These are phyloP conservation scores for Agrochola lychnidis DNA, from an alignment of 2,888 invertebrate genomes.

Conservation along the genomic window DNA sequence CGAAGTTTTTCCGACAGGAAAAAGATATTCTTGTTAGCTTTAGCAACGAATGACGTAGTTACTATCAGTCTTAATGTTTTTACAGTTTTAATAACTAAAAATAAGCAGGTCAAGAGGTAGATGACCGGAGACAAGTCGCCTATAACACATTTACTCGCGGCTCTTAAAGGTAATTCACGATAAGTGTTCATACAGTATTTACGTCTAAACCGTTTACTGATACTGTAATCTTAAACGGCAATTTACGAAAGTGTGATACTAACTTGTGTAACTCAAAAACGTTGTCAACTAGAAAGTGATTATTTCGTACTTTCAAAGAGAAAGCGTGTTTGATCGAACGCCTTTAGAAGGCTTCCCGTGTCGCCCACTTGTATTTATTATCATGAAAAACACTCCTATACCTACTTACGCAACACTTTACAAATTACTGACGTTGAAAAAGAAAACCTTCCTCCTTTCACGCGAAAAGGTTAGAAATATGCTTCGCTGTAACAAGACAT, in stretches of 20 bases:
- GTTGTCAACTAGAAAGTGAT: constrained; percentile 66
- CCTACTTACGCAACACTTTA: constrained; percentile 22
- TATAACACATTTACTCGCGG: constrained; percentile 11
- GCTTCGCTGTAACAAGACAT: constrained; percentile 50
- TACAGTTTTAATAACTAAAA: constrained; percentile 12
- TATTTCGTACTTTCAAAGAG: constrained; percentile 67
- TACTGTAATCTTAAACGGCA: constrained; percentile 51
- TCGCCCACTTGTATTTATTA: constrained; percentile 54
- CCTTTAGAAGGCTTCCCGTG: constrained; percentile 51
- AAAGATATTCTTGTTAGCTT: constrained; percentile 7
- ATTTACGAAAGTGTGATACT: constrained; percentile 54
- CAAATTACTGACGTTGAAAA: constrained; percentile 44
- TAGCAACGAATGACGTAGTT: constrained; percentile 11
- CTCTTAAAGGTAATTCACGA: constrained; percentile 29
- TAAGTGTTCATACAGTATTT: constrained; percentile 38
- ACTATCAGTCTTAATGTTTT: constrained; percentile 3
- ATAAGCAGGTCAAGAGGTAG: constrained; percentile 25
- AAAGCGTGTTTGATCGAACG: constrained; percentile 60
- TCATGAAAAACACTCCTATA: constrained; percentile 45
- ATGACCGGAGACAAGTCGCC: constrained; percentile 23
- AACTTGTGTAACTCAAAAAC: constrained; percentile 53
- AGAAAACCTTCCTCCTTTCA: constrained; percentile 40
- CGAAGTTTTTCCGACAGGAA: constrained; percentile 24
- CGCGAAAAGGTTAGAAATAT: constrained; percentile 42
- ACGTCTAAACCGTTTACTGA: constrained; percentile 47